phyloP scores from a whole-genome alignment of 1,140 invertebrate genomes.

The Ips nitidus region DNA sequence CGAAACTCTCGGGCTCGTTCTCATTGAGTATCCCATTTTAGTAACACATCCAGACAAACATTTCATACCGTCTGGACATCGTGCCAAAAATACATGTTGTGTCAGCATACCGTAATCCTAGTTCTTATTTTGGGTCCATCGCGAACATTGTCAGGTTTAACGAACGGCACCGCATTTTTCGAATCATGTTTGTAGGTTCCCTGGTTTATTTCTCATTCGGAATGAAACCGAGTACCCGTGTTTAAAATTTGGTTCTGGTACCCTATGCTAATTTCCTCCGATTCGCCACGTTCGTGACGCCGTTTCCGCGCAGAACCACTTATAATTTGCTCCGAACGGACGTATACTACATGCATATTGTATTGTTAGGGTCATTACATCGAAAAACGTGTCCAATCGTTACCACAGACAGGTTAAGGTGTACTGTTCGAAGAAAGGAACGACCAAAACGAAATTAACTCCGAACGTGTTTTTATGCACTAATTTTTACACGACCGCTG shows the following conservation, averaged over 20 bases:
- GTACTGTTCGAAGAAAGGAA: constrained; percentile 2
- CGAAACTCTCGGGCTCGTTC: constrained; percentile 2
- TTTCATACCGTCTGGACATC: constrained; percentile 18
- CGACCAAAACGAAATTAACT: constrained; percentile 9
- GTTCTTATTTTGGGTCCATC: constrained; percentile 10
- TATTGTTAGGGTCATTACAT: constrained; percentile 12
- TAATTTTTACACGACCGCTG: constrained; percentile 1
- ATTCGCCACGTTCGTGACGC: constrained; percentile 15
- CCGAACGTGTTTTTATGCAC: constrained; percentile 9
- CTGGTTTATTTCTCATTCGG: too few relatives aligned
- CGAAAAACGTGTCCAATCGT: constrained; percentile 19
- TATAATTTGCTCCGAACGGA: constrained; percentile 13
- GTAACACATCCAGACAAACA: constrained; percentile 20
- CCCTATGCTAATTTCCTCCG: constrained; percentile 13
- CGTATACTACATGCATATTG: constrained; percentile 17
- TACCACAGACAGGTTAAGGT: constrained; percentile 5
- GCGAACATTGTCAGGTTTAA: background rate
- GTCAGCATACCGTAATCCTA: constrained; percentile 12
- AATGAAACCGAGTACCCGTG: background rate
- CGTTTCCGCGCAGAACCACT: constrained; percentile 10
- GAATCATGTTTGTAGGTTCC: too few relatives aligned
- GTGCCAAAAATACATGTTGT: constrained; percentile 24
- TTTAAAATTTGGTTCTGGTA: constrained; percentile 18
- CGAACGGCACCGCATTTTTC: too few relatives aligned
- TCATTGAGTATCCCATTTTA: constrained; percentile 13